Percentiles rank a stretch among this genome's conserved stretches.
phyloP scores from a whole-genome alignment of 1,140 invertebrate genomes.

The Luehdorfia chinensis region DNA sequence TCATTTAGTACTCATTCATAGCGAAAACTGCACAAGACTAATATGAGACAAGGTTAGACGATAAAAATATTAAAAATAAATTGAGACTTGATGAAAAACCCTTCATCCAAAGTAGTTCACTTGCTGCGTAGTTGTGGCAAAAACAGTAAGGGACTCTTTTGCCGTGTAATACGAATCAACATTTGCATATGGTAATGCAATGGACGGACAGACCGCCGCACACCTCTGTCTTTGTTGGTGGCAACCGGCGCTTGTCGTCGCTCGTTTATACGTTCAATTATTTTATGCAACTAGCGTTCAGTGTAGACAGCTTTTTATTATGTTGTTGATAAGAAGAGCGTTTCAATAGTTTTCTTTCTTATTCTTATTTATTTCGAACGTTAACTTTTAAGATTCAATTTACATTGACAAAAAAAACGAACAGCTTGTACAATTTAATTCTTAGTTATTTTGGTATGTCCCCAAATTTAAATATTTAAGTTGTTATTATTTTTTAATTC shows the following conservation, averaged over 20 bases:
- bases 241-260: slow-evolving; percentile 9
- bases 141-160: not conserved
- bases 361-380: too few relatives aligned
- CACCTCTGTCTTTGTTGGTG: slow-evolving; percentile 37
- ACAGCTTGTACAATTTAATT: too few relatives aligned
- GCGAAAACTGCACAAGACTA: too few relatives aligned
- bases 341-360: too few relatives aligned
- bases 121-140: not conserved
- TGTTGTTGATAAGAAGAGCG: not conserved
- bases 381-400: too few relatives aligned
- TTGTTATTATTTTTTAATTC: too few relatives aligned
- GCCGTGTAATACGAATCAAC: slow-evolving; percentile 16
- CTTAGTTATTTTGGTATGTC: too few relatives aligned
- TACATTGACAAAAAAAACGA: too few relatives aligned
- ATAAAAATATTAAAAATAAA: slow-evolving; percentile 10
- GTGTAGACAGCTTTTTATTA: not conserved
- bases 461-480: too few relatives aligned
- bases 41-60: too few relatives aligned
- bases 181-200: slow-evolving; percentile 53
- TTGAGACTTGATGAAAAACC: not conserved
- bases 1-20: too few relatives aligned
- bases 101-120: too few relatives aligned
- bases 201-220: slow-evolving; percentile 29
- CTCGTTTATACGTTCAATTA: slow-evolving; percentile 9
- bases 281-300: slow-evolving; percentile 12